A percentile compares a stretch with the other conserved stretches of the same genome.
Evolutionary conservation across 2,888 invertebrate genomes (phyloP).

Genomic region (Keiferia lycopersicella): DNA sequence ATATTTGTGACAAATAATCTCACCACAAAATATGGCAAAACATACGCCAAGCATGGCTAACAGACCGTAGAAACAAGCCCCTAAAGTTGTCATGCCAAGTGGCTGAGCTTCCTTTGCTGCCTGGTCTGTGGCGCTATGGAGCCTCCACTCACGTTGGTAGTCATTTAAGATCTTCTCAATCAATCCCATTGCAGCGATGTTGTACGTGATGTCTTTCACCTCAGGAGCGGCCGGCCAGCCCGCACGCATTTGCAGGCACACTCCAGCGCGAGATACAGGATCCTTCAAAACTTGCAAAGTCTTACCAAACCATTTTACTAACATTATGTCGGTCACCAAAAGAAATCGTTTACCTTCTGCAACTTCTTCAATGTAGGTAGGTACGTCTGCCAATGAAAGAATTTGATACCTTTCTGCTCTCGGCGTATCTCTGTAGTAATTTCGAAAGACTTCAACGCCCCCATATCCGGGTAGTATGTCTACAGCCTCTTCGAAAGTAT

Average conservation of each 20-base stretch:
- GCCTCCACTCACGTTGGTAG: conserved; percentile 17
- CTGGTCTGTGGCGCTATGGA: conserved; percentile 28
- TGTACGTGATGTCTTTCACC: conserved; percentile 39
- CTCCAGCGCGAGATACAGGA: conserved; percentile 40
- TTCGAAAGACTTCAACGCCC: conserved; percentile 42
- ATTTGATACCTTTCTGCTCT: conserved; percentile 40
- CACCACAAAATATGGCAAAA: conserved; percentile 20
- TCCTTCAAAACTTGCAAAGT: conserved; percentile 48
- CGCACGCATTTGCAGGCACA: conserved; percentile 51
- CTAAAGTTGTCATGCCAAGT: conserved; percentile 39
- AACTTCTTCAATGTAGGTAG: conserved; percentile 40
- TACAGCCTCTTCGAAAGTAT: conserved; percentile 47
- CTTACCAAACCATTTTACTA: conserved; percentile 35
- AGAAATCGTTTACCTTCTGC: conserved; percentile 50
- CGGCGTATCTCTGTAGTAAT: conserved; percentile 44
- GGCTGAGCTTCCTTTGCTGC: conserved; percentile 32
- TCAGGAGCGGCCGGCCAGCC: conserved; percentile 54
- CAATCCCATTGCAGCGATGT: conserved; percentile 49
- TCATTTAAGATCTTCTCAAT: conserved; percentile 37
- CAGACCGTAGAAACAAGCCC: conserved; percentile 25
- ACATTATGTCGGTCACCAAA: conserved; percentile 40
- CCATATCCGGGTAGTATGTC: conserved; percentile 47
- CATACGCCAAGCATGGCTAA: conserved; percentile 23
- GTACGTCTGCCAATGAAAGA: conserved; percentile 37
- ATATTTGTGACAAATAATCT: conserved; percentile 23